Conservation (phyloP, 1,140 invertebrate species). For the Sesamia nonagrioides region DNA sequence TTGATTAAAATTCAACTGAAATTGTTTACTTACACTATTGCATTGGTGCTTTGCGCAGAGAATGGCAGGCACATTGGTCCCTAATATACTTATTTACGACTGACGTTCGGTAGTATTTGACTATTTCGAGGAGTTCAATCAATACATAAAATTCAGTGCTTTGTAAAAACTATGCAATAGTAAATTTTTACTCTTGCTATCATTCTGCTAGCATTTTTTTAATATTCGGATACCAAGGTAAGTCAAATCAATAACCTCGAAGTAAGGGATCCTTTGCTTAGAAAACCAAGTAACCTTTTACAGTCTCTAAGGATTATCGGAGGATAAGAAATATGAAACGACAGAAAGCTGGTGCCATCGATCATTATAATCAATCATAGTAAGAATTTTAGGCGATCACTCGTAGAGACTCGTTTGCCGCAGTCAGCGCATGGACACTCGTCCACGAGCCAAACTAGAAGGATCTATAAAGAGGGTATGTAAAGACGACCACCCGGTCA, state of each 20-base stretch:
- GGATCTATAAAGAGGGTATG: too few species aligned
- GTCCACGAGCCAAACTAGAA: too few species aligned
- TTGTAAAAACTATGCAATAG: neutral
- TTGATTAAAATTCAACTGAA: slow-evolving; percentile 17
- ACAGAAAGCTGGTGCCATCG: too few species aligned
- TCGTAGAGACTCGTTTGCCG: too few species aligned
- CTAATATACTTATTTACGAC: neutral
- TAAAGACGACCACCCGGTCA: too few species aligned
- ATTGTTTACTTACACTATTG: neutral
- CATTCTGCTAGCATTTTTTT: neutral
- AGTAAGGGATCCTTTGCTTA: neutral
- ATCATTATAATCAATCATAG: too few species aligned
- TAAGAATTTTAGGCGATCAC: too few species aligned
- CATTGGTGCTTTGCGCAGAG: neutral
- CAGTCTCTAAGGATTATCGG: too few species aligned
- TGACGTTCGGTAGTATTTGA: neutral
- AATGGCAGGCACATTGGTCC: neutral
- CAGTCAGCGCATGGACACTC: too few species aligned
- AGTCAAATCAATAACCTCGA: neutral
- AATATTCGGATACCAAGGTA: neutral
- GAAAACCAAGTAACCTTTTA: neutral
- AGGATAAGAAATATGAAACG: too few species aligned
- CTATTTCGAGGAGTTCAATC: neutral
- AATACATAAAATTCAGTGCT: neutral
- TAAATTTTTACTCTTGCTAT: neutral